A percentile compares a stretch with the other conserved stretches of the same genome.
phyloP scores from a whole-genome alignment of 2,888 invertebrate genomes.

The Mythimna lalbum region DNA sequence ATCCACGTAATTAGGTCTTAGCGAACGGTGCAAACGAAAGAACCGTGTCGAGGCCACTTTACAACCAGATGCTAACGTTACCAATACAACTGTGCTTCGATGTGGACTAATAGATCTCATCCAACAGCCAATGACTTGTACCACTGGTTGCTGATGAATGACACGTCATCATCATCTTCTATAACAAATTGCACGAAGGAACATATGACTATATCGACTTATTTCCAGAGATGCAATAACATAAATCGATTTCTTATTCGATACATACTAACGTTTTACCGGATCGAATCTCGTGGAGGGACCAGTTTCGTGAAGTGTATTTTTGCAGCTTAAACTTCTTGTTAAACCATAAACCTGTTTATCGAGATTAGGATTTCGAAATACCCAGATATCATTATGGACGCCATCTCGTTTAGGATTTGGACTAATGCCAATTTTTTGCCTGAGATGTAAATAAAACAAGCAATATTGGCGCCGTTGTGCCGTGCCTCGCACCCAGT shows the following conservation, averaged over 20 bases:
- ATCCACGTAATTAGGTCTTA: constrained; percentile 78
- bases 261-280: constrained; percentile 56
- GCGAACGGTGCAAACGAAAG: constrained; percentile 78
- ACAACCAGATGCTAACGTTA: constrained; percentile 66
- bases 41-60: constrained; percentile 83
- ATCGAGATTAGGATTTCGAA: constrained; percentile 76
- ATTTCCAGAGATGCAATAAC: constrained; percentile 53
- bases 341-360: constrained; percentile 74
- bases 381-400: constrained; percentile 73
- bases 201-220: constrained; percentile 36
- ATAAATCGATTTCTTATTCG: constrained; percentile 58
- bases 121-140: constrained; percentile 64
- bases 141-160: constrained; percentile 56
- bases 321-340: constrained; percentile 68
- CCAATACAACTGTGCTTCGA: constrained; percentile 61
- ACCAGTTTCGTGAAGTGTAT: constrained; percentile 61
- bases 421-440: constrained; percentile 86
- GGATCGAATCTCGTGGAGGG: constrained; percentile 55
- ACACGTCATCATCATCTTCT: constrained; percentile 58
- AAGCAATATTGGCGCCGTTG: constrained; percentile 78
- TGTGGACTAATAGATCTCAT: constrained; percentile 75
- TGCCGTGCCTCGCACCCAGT: constrained; percentile 55
- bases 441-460: constrained; percentile 83
- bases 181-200: constrained; percentile 48
- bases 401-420: constrained; percentile 72